phyloP scores from a whole-genome alignment of 2,888 invertebrate genomes.

The Cosmorhoe ocellata region DNA sequence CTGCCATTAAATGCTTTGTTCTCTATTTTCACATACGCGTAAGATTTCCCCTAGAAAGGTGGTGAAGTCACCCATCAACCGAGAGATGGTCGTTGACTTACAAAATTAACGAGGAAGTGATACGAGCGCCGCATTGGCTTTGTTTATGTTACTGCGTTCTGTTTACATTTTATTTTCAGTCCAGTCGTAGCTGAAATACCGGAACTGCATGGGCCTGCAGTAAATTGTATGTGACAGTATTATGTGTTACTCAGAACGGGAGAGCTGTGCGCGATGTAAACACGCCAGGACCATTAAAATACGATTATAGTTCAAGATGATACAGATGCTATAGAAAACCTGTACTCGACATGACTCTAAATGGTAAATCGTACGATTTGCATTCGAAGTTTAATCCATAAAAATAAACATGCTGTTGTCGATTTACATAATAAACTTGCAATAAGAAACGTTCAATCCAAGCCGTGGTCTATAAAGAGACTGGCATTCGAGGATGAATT shows the following conservation, averaged over 20 bases:
- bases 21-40: slow-evolving; percentile 24
- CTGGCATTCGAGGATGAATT: slow-evolving; percentile 15
- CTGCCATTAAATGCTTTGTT: slow-evolving; percentile 24
- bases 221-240: slow-evolving; percentile 29
- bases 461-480: slow-evolving; percentile 10
- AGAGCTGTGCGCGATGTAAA: slow-evolving; percentile 14
- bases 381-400: not conserved
- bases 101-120: slow-evolving; percentile 66
- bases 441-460: slow-evolving; percentile 4
- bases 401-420: not conserved
- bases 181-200: slow-evolving; percentile 34
- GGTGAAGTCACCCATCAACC: slow-evolving; percentile 21
- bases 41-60: slow-evolving; percentile 18
- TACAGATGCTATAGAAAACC: slow-evolving; percentile 4
- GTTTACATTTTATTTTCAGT: slow-evolving; percentile 52
- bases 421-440: slow-evolving; percentile 15
- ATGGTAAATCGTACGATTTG: slow-evolving; percentile 4
- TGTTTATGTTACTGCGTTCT: slow-evolving; percentile 60
- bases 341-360: too few species aligned
- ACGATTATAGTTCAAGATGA: slow-evolving; percentile 20
- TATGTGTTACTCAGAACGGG: slow-evolving; percentile 17
- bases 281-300: slow-evolving; percentile 22
- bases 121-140: slow-evolving; percentile 47
- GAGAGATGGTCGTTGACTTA: slow-evolving; percentile 55
- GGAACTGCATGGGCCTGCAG: slow-evolving; percentile 29